Evolutionary conservation across 2,797 vertebrate genomes (phyloP).

Genomic region (Bucorvus abyssinicus): DNA sequence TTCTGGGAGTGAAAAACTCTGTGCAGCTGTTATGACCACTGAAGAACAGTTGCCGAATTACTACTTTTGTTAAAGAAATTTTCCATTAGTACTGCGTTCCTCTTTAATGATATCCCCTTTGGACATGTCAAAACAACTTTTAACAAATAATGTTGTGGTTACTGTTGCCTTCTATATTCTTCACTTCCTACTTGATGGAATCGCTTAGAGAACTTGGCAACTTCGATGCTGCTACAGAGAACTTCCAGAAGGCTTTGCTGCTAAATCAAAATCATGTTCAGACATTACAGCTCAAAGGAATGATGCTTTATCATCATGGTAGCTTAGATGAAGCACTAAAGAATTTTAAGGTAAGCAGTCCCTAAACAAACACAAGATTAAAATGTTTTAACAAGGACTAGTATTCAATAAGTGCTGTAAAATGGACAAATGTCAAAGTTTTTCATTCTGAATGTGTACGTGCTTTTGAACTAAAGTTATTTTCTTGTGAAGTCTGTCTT

Average conservation of each 20-base stretch:
- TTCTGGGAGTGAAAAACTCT: neutral
- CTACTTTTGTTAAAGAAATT: neutral
- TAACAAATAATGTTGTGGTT: neutral
- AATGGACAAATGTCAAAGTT: neutral
- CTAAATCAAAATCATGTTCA: slow-evolving; percentile 97
- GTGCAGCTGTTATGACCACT: neutral
- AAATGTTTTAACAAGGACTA: neutral
- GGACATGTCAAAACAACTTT: neutral
- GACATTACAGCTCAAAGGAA: slow-evolving; percentile 93
- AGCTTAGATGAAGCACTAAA: slow-evolving; percentile 92
- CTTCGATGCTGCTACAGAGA: slow-evolving; percentile 95
- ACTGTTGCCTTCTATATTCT: neutral
- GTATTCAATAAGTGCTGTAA: neutral
- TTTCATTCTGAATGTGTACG: neutral
- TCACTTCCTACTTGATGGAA: neutral
- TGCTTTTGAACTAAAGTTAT: neutral
- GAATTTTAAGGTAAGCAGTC: slow-evolving; percentile 89
- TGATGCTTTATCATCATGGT: slow-evolving; percentile 98
- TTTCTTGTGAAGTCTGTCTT: neutral
- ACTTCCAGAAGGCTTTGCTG: slow-evolving; percentile 94
- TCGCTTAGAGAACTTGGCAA: slow-evolving; percentile 90
- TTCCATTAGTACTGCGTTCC: neutral
- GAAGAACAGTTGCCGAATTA: neutral
- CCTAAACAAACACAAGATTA: neutral
- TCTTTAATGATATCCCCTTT: neutral